These are phyloP conservation scores for Scaptomyza graminum DNA, from an alignment of 1,140 invertebrate genomes.

Conservation along the genomic window DNA sequence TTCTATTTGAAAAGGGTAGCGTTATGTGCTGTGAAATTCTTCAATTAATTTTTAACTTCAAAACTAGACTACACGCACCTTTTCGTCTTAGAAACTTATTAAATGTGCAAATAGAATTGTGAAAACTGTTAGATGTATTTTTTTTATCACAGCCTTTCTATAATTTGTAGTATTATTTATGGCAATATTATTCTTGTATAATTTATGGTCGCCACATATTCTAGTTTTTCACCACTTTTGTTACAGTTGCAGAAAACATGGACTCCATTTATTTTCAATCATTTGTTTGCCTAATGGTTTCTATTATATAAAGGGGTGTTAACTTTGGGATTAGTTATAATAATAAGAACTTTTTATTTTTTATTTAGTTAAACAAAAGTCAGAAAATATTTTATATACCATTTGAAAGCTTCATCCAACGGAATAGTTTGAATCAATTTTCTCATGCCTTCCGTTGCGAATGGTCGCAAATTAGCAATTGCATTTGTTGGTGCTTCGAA, in stretches of 20 bases:
- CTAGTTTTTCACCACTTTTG: conserved; percentile 14
- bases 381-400: no score
- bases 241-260: conserved; percentile 9
- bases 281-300: not conserved
- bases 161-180: conserved; percentile 33
- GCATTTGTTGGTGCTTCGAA: conserved; percentile 1
- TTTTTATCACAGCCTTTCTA: conserved; percentile 19
- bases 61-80: conserved; percentile 56
- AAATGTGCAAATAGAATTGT: conserved; percentile 62
- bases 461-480: not conserved
- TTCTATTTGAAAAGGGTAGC: conserved; percentile 11
- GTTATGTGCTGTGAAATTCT: conserved; percentile 56
- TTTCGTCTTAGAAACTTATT: conserved; percentile 49
- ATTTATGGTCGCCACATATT: conserved; percentile 15
- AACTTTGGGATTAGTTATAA: not conserved
- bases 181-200: conserved; percentile 6
- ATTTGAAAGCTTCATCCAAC: no score
- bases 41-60: conserved; percentile 43
- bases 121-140: conserved; percentile 41
- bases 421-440: no score
- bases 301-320: not conserved
- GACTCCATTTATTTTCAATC: not conserved
- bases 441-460: not conserved
- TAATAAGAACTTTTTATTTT: no score
- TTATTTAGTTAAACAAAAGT: no score